phyloP scores from a whole-genome alignment of 2,888 invertebrate species.

The Crossocerus cetratus region DNA sequence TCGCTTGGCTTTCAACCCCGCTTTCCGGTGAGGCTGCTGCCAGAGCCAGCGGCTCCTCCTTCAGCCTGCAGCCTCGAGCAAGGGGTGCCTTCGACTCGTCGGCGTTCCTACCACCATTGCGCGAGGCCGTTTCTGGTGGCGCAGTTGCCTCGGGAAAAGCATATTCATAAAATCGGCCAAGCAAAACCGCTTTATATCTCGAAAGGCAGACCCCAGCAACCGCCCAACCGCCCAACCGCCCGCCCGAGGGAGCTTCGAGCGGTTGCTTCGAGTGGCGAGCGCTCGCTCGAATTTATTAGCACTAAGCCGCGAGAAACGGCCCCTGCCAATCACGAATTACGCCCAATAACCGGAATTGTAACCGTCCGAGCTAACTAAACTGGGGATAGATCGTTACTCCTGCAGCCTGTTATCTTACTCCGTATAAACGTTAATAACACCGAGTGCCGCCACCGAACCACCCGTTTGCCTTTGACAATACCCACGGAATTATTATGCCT shows the following conservation, averaged over 20 bases:
- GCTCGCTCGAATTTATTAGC: conserved; percentile 71
- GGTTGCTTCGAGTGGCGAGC: conserved; percentile 38
- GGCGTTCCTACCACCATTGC: neutral
- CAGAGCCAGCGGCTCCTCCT: conserved; percentile 46
- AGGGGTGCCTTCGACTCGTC: conserved; percentile 49
- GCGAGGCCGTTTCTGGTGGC: conserved; percentile 11
- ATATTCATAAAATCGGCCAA: conserved; percentile 75
- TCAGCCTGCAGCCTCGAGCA: conserved; percentile 39
- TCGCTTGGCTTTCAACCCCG: conserved; percentile 60
- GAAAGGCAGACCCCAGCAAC: conserved; percentile 31
- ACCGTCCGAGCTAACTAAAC: conserved; percentile 55
- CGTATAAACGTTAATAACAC: conserved; percentile 68
- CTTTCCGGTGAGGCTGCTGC: conserved; percentile 44
- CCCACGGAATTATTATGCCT: conserved; percentile 63
- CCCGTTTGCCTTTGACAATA: conserved; percentile 61
- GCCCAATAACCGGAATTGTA: conserved; percentile 71
- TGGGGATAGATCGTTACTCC: conserved; percentile 56
- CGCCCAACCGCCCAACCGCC: conserved; percentile 35
- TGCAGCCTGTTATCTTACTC: conserved; percentile 53
- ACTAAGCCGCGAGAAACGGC: conserved; percentile 69
- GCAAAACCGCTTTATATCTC: conserved; percentile 74
- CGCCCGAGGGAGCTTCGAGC: conserved; percentile 7
- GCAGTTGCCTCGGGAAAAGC: conserved; percentile 62
- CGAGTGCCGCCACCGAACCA: conserved; percentile 41
- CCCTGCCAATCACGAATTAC: conserved; percentile 74